Evolutionary conservation across 2,797 vertebrate genomes (phyloP), one percentile per base, ranked within the genome.

Genomic region (Lagocephalus sceleratus): DNA sequence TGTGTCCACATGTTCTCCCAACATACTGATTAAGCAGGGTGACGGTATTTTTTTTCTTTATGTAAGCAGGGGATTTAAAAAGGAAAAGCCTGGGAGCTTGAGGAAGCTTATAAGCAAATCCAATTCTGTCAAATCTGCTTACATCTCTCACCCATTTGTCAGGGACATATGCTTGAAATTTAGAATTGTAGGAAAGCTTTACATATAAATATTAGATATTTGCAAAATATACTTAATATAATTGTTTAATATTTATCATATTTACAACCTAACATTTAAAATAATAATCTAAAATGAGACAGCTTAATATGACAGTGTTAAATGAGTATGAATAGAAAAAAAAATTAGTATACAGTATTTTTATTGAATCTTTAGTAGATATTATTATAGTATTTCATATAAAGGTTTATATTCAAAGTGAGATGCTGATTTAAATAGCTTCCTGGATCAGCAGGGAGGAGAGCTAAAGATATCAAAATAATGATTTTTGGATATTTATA

Each of bases 61-160:
- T 78, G 77, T 91, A 89, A 88, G 85, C 78, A 80, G 76, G 62
- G 67, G 86, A 73, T 83, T 91, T 90, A 90, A 87, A 91, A 84
- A 74, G 83, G 79, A 88, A n/a, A 90, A 87, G 86, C 85, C 87
- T 54, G 60, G 52, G 65, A 71, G 62, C 81, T 78, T 66, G 72
- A 60, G 64, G 73, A 76, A 72, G 76, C 77, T 87, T 77, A 85
- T 82, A 81, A 79, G 83, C 63, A 88, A 88, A 91, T 91, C 85
- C 84, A 90, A 88, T 93, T 85, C 80, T 45, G 61, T 75, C 53
- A 87, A 87, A 88, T 88, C 89, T 88, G 71, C 81, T 90, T 90
- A 89, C 61, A 66, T 60, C 58, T 83, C 70, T 77, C 66, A 64
- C 73, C 56, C 32, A 19, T 59, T 67, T 57, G 20, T 38, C 12